These are phyloP conservation scores for Corythucha ciliata DNA, from an alignment of 2,888 invertebrate genomes.

Conservation along the genomic window DNA sequence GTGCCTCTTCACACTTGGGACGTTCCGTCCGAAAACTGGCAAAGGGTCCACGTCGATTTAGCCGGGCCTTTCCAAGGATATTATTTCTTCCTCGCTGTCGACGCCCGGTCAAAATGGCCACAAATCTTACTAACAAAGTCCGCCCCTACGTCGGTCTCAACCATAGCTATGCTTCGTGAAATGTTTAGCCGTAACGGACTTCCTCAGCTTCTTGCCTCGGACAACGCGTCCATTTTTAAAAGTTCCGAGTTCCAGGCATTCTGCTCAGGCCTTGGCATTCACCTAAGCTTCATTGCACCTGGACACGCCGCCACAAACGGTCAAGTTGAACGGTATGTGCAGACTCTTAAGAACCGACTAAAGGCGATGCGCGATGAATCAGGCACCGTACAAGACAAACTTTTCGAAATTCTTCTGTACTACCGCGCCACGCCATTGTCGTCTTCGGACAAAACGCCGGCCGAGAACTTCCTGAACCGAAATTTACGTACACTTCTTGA, in stretches of 20 bases:
- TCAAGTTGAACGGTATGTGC: slow-evolving; percentile 30
- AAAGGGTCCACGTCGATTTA: slow-evolving; percentile 34
- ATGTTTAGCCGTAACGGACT: slow-evolving; percentile 25
- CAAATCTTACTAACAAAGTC: background rate
- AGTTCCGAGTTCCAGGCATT: slow-evolving; percentile 24
- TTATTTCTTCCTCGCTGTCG: slow-evolving; percentile 32
- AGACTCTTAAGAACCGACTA: slow-evolving; percentile 23
- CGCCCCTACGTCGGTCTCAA: slow-evolving; percentile 20
- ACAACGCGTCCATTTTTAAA: slow-evolving; percentile 30
- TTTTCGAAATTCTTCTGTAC: background rate
- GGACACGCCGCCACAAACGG: slow-evolving; percentile 31
- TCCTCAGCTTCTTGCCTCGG: no score
- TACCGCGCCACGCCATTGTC: slow-evolving; percentile 12
- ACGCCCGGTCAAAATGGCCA: slow-evolving; percentile 27
- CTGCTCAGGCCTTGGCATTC: slow-evolving; percentile 22
- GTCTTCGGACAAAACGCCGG: slow-evolving; percentile 15
- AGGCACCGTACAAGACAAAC: background rate
- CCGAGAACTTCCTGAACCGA: slow-evolving; percentile 22
- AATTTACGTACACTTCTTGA: slow-evolving; percentile 23
- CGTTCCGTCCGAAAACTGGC: slow-evolving; percentile 25
- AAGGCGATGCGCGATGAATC: slow-evolving; percentile 23
- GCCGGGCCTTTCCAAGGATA: slow-evolving; percentile 32
- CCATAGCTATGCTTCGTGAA: slow-evolving; percentile 19
- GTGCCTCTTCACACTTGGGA: slow-evolving; percentile 4
- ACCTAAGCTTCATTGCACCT: slow-evolving; percentile 25